phyloP scores from a whole-genome alignment of 92 coral and sea anemone genomes.

The Phenganax marumi region DNA sequence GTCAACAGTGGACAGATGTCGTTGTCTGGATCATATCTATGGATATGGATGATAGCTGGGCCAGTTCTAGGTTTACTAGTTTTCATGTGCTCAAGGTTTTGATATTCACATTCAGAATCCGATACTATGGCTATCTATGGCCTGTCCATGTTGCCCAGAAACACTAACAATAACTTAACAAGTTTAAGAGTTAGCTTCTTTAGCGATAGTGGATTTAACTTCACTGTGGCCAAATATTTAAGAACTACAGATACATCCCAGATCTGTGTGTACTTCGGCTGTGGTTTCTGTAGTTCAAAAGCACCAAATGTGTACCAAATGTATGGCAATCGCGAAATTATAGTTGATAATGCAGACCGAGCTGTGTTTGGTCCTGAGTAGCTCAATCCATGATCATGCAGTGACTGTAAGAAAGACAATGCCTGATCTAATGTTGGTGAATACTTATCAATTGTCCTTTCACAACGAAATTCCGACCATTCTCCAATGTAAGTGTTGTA shows the following conservation, averaged over 20 bases:
- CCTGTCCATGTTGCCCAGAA: constrained; percentile 41
- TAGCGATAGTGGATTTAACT: constrained; percentile 14
- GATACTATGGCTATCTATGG: constrained; percentile 23
- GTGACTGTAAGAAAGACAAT: constrained; percentile 32
- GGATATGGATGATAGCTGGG: background rate
- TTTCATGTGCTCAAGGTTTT: constrained; percentile 6
- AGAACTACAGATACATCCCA: constrained; percentile 45
- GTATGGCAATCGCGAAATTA: constrained; percentile 14
- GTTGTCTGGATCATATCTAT: constrained; percentile 18
- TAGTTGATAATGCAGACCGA: constrained; percentile 48
- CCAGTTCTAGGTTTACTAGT: background rate
- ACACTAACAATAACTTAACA: constrained; percentile 24
- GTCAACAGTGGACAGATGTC: constrained; percentile 20
- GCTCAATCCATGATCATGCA: constrained; percentile 21
- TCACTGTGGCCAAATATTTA: constrained; percentile 3
- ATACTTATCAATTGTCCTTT: constrained; percentile 13
- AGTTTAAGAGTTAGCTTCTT: constrained; percentile 37
- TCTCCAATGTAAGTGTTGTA: constrained; percentile 29
- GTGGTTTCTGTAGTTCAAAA: constrained; percentile 34
- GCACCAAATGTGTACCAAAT: constrained; percentile 18
- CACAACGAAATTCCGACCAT: constrained; percentile 38
- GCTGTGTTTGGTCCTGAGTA: constrained; percentile 45
- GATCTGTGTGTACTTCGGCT: constrained; percentile 34
- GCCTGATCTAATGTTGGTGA: constrained; percentile 35
- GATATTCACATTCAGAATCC: background rate